A percentile compares a stretch with the other conserved stretches of the same genome.
phyloP scores from a whole-genome alignment of 2,113 vertebrate species.

The Jacana jacana region DNA sequence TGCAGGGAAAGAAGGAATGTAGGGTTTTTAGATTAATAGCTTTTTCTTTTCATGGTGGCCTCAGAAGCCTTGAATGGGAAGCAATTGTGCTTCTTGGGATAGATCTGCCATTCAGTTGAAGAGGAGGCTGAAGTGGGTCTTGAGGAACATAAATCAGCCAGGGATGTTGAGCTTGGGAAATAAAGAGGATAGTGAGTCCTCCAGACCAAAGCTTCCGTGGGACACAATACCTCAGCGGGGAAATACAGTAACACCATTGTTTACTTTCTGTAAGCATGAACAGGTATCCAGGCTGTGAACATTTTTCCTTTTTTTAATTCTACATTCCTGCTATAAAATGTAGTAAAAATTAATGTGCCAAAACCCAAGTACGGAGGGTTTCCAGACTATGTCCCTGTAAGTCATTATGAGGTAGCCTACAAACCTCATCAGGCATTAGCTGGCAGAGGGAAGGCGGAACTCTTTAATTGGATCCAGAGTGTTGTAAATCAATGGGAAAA shows the following conservation, averaged over 20 bases:
- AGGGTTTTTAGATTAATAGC: not conserved
- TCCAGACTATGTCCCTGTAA: not conserved
- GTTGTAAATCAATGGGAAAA: constrained; percentile 14
- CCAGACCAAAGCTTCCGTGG: not conserved
- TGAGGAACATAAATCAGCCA: not conserved
- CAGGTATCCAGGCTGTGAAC: not conserved
- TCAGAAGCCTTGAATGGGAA: not conserved
- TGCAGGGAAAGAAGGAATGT: not conserved
- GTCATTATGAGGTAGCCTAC: not conserved
- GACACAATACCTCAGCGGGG: not conserved
- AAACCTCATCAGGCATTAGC: not conserved
- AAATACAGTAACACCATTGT: not conserved
- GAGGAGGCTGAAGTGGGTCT: not conserved
- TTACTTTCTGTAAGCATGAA: not conserved
- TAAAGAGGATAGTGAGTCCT: not conserved
- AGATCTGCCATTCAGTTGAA: not conserved
- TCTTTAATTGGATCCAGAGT: not conserved
- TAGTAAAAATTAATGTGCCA: not conserved
- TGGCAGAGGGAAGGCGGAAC: not conserved
- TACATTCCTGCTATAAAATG: not conserved
- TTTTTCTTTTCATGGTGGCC: not conserved
- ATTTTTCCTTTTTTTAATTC: not conserved
- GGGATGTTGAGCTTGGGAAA: not conserved
- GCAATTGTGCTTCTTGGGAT: not conserved
- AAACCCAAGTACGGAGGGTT: not conserved